Base-by-base conservation (phyloP, 2,797 vertebrate genomes). In the Peromyscus attwateri region DNA sequence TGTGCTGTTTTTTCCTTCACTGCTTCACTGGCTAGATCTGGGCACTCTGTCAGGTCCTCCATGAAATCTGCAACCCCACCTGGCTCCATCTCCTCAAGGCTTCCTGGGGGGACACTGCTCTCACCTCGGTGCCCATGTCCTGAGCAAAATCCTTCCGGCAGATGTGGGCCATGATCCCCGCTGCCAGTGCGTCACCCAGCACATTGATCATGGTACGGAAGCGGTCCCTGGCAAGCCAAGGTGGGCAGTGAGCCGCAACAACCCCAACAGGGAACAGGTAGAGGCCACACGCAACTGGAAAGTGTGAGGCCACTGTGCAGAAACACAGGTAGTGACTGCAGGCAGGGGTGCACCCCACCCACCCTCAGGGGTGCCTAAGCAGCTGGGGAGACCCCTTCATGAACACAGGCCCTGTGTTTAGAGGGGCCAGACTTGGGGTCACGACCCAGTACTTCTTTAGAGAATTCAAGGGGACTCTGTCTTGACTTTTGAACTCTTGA, bases 141-240 rank as follows among this genome's bases (percentile, higher is more conserved):
- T 99, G 99, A 89, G 99, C 98, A 81, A 99, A 99, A 97, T 99
- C 99, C 98, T 99, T 99, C 96, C 99, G 98, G 98, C 99, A 99
- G 98, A 99, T 98, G 94, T 99, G 99, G 93, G 99, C 99, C 99
- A 99, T 99, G 97, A 99, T 99, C 43, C 99, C 99, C 0, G 99
- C 99, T 10, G 99, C 99, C 97, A 99, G 98, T 0, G 99, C 99
- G 0, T 99, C 99, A 0, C 99, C 99, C 98, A 99, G 99, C 93
- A 99, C 99, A 0, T 99, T 99, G 96, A 99, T 99, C 99, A 99
- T 99, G 73, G 99, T 99, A 98, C 99, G 99, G 98, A 99, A 99
- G 95, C 99, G 99, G 98, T 99, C 99, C 98, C 99, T 99, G 97
- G 29, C 87, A 79, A 95, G 95, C 2, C 90, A 96, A 96, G 64